phyloP scores from a whole-genome alignment of 2,797 vertebrate species.

The Ctenochaetus hawaiiensis region DNA sequence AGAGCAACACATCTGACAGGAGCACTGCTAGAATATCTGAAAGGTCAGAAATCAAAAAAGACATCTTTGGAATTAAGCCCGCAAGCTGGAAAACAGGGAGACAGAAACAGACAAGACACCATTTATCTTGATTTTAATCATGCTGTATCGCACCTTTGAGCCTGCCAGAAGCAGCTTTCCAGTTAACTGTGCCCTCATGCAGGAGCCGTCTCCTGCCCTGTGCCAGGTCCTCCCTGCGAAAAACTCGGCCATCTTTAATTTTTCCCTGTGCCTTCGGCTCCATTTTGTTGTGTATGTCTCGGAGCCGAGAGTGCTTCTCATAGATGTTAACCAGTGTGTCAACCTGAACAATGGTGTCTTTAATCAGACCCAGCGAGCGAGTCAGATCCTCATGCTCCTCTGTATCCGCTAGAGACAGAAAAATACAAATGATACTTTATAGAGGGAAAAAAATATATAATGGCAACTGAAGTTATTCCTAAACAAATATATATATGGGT shows the following conservation, averaged over 20 bases:
- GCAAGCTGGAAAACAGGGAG: background rate
- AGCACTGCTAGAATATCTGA: conserved; percentile 94
- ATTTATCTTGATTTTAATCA: background rate
- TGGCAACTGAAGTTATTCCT: too few relatives aligned
- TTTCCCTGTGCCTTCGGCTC: conserved; percentile 91
- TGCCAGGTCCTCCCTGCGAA: conserved; percentile 91
- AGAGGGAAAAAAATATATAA: background rate
- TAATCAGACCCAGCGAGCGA: conserved; percentile 90
- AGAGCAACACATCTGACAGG: conserved; percentile 91
- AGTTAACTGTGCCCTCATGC: conserved; percentile 90
- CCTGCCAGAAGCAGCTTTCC: conserved; percentile 94
- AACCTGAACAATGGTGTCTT: conserved; percentile 90
- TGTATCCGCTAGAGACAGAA: conserved; percentile 82
- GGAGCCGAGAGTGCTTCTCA: conserved; percentile 91
- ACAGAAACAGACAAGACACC: background rate
- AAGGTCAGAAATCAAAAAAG: conserved; percentile 29
- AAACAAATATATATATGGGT: background rate
- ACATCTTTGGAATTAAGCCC: background rate
- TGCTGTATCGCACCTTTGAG: conserved; percentile 89
- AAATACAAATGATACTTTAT: background rate
- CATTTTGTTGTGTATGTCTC: conserved; percentile 90
- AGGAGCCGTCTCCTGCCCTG: conserved; percentile 85
- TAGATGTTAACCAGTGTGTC: conserved; percentile 89
- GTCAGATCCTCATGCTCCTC: conserved; percentile 90
- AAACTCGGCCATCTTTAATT: conserved; percentile 91